Evolutionary conservation across 2,797 vertebrate genomes (phyloP), one percentile per base, ranked within the genome.

Genomic region (Malacoctenus gilli): DNA sequence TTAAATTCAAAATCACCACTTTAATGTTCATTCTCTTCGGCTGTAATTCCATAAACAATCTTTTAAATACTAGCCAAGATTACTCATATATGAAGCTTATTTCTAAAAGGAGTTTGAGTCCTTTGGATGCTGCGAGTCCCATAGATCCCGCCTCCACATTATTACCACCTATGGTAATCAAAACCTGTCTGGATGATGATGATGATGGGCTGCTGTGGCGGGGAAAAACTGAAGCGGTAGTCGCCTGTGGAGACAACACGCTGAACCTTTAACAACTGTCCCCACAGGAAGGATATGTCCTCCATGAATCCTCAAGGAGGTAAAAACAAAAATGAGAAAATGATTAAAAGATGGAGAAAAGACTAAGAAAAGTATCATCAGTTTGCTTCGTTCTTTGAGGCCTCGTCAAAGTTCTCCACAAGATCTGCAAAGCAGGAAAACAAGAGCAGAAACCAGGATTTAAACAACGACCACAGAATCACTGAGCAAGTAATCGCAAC

Each of bases 381-480:
- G 92, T 98, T 98, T 66, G 95, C 95, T 93, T 99, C 96, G 40
- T 98, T 95, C 92, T 98, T 98, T 79, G 97, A 99, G 50, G 97
- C 95, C 85, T 99, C 97, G 68, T 98, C 95, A 82, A 98, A 98
- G 89, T 99, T 98, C 93, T 97, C 96, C 93, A 99, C 96, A 15
- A 99, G 96, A 93, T 99, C 97, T 99, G 91, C 2, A 68, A 79
- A 82, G 44, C 15, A 50, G 14, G 22, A 49, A 65, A 39, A 8
- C 21, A 52, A 10, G 34, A 39, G 48, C 11, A 2, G 1, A 6
- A 3, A 21, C 72, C 2, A 18, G 15, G 9, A 22, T 12, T 31
- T 23, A 37, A 18, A 38, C 8, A 9, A 8, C 8, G 8, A 5
- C 8, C 1, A 1, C 14, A 15, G 32, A 23, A 20, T 22, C 20